A percentile compares a stretch with the other conserved stretches of the same genome.
These are phyloP conservation scores for Drosophila meridiana DNA, from an alignment of 2,888 invertebrate species.

Conservation along the genomic window DNA sequence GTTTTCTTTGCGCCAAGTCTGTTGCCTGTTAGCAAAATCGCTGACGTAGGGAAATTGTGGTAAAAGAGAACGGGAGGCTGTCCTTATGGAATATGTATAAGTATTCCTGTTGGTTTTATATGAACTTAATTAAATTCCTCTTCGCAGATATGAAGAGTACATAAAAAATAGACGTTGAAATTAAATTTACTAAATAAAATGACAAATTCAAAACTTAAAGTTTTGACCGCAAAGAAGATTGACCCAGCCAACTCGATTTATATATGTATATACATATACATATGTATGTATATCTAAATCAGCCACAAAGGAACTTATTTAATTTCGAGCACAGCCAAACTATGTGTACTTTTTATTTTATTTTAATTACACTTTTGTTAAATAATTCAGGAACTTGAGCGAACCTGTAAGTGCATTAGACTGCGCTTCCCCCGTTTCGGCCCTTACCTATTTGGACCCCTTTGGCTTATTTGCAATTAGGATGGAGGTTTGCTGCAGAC, in stretches of 20 bases:
- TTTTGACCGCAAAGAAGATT: not conserved
- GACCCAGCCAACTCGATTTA: not conserved
- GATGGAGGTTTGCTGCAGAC: conserved; percentile 17
- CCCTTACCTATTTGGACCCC: conserved; percentile 13
- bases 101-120: conserved; percentile 24
- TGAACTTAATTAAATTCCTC: conserved; percentile 9
- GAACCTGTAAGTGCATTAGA: conserved; percentile 48
- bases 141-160: conserved; percentile 8
- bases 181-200: not conserved
- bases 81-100: conserved; percentile 25
- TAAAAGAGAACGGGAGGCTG: conserved; percentile 8
- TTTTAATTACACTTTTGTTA: conserved; percentile 54
- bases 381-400: conserved; percentile 51
- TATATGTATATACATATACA: not conserved
- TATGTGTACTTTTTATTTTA: conserved; percentile 31
- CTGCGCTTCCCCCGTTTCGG: not conserved
- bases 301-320: conserved; percentile 44
- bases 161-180: not conserved
- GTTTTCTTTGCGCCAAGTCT: conserved; percentile 31
- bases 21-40: conserved; percentile 40
- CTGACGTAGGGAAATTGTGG: conserved; percentile 36
- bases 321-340: conserved; percentile 37
- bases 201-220: not conserved
- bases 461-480: conserved; percentile 44
- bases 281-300: not conserved